phyloP scores from a whole-genome alignment of 1,140 invertebrate genomes.

The Drosophila bocqueti region DNA sequence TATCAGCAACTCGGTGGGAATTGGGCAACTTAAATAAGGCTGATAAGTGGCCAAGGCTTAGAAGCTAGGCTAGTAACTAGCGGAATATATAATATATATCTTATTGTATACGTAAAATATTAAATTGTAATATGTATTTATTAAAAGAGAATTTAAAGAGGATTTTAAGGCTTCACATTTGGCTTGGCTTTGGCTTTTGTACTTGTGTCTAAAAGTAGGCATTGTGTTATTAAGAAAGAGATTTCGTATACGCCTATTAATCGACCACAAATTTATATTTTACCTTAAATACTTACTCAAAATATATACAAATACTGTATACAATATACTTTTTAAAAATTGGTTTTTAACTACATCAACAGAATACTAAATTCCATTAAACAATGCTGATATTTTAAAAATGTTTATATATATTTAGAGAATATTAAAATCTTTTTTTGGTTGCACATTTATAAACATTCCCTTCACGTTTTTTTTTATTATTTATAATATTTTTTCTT shows the following conservation, averaged over 20 bases:
- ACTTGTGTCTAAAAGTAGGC: background rate
- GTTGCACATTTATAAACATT: too few species aligned
- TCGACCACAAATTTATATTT: background rate
- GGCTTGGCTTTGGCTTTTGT: background rate
- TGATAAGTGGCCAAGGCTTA: background rate
- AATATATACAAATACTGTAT: too few species aligned
- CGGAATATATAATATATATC: background rate
- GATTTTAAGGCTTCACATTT: background rate
- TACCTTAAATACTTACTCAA: too few species aligned
- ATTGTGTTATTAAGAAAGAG: background rate
- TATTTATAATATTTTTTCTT: too few species aligned
- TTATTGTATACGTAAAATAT: background rate
- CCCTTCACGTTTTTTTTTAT: background rate
- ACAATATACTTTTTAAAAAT: background rate
- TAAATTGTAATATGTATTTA: background rate
- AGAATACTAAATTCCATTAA: background rate
- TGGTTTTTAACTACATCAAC: background rate
- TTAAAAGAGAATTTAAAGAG: background rate
- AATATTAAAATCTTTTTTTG: too few species aligned
- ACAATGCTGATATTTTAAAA: background rate
- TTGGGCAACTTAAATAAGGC: constrained; percentile 12
- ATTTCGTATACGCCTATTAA: background rate
- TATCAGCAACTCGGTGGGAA: constrained; percentile 9
- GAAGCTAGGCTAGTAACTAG: background rate
- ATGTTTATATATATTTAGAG: background rate